Evolutionary conservation across 2,797 vertebrate genomes (phyloP), one percentile per base, ranked within the genome.

Genomic region (Dendrocincla tyrannina): DNA sequence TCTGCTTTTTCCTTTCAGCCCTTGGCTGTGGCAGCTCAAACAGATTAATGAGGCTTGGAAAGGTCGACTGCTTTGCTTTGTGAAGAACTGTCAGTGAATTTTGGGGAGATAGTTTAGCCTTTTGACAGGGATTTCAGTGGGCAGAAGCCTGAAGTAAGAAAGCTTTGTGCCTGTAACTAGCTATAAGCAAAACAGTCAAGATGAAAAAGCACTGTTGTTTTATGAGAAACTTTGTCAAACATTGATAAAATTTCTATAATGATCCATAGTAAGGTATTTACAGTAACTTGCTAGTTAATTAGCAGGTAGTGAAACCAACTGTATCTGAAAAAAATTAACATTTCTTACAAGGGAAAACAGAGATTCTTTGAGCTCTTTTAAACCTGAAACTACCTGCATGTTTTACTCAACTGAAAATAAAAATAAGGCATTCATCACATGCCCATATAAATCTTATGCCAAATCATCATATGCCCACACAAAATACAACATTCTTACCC

Each of bases 21-120:
- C 88, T 97, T 91, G 87, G 94, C 96, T 96, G 58, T 70, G 74
- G 74, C 94, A 93, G 94, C 63, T 97, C 95, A 97, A 96, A 27
- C 96, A 97, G 97, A 98, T 98, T 98, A 95, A 96, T 84, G 83
- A 96, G 97, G 93, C 93, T 98, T 93, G 95, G 93, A 94, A 97
- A 97, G 97, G 96, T 96, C 52, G 62, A 89, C 47, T 62, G 86
- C 89, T 96, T 91, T 95, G 70, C 93, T 97, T 93, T 88, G 87
- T 68, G 79, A 92, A 72, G 85, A 94, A 2, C 80, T 92, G 88
- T 95, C 86, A 86, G 24, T 93, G 95, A 85, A 44, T 78, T 94
- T 91, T 85, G 94, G 73, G 68, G 94, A 89, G 89, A 55, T n/a
- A 44, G 46, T 46, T 87, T 89, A 80, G 82, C 50, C 60, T 75